Base-by-base conservation (phyloP, 2,888 invertebrate genomes). In the Acrocyrtus sp. region DNA sequence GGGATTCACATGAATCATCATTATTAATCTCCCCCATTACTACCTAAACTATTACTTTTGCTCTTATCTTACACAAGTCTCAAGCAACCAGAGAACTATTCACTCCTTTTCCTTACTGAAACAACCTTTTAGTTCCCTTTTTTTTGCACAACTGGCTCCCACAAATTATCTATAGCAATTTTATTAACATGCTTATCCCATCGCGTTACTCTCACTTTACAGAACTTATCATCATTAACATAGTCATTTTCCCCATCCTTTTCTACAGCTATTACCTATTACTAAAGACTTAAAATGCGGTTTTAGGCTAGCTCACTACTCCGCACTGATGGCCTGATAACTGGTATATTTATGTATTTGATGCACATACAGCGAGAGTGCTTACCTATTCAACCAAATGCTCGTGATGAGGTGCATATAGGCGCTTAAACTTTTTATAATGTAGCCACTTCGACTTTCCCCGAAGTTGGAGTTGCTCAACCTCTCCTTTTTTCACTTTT, bases 151-250 rank as follows among this genome's bases (percentile, higher is more conserved):
- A 54, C 17, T 62, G 54, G 43, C 45, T 53, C 47, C 68, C 68
- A 60, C 60, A 68, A 68, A 68, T 68, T 68, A 68, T 68, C 68
- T 68, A 60, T 61, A 68, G 60, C 68, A 34, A 60, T 68, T 68
- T 68, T 68, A 68, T 68, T 68, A 68, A 68, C 68, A 68, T 60
- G 60, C 53, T 68, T 68, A 68, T 68, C 68, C 68, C 68, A 68
- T 68, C 68, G 19, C 68, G 61, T 68, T 60, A 68, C 53, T 68
- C 68, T 68, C 68, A 45, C 53, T 68, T 68, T 68, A 68, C 68
- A 68, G 45, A 34, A 53, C 45, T 68, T 68, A 68, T 68, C 68
- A 68, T 68, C 68, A 68, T 68, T 68, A 68, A 68, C 68, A 68
- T 68, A 61, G 60, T 68, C 68, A 68, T 68, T 68, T 60, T 61